phyloP scores from a whole-genome alignment of 2,113 vertebrate genomes.

The Callorhinus ursinus region DNA sequence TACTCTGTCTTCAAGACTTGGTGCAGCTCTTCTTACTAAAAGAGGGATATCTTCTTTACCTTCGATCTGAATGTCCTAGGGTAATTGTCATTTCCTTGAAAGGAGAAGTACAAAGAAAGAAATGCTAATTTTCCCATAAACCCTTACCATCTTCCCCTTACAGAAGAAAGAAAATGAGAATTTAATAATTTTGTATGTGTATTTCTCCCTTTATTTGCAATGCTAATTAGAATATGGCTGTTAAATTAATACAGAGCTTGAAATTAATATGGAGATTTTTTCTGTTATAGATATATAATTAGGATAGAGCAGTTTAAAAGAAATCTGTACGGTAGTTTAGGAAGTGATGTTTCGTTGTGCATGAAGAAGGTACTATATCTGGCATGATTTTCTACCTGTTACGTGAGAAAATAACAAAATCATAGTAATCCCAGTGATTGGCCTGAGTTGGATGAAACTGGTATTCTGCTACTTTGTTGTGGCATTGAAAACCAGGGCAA shows the following conservation, averaged over 20 bases:
- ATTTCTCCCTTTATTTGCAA: neutral
- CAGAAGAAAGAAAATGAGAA: slow-evolving; percentile 6
- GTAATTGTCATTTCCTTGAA: neutral
- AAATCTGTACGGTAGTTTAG: neutral
- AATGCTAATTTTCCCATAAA: neutral
- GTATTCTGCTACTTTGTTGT: neutral
- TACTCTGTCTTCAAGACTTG: neutral
- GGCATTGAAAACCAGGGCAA: neutral
- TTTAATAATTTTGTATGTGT: neutral
- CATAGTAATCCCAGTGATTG: neutral
- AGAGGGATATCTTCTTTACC: neutral
- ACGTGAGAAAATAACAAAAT: neutral
- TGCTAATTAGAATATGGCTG: neutral
- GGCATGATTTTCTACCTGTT: neutral
- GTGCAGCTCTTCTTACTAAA: neutral
- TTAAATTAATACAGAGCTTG: neutral
- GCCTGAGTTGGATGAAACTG: neutral
- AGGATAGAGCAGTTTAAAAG: neutral
- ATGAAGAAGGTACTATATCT: neutral
- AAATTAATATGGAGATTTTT: neutral
- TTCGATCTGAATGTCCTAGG: neutral
- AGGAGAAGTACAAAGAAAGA: neutral
- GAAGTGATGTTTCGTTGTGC: neutral
- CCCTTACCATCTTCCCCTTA: neutral
- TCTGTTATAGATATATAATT: neutral